Conservation (phyloP, 2,888 invertebrate species). For the Smittia sp. region DNA sequence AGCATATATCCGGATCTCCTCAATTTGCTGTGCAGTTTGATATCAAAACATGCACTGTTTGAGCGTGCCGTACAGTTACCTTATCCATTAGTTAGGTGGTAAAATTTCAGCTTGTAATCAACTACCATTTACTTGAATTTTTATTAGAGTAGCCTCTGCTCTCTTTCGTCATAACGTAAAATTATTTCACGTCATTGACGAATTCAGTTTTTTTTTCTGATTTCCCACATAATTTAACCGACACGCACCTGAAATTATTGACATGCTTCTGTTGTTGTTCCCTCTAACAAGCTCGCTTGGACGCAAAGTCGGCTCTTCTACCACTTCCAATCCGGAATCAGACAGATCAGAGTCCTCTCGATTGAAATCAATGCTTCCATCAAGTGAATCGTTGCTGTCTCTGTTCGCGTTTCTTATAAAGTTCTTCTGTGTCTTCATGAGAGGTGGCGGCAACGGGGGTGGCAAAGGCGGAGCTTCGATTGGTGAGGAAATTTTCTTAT, state of each 20-base stretch:
- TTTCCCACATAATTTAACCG: conserved; percentile 43
- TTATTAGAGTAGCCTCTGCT: too few species aligned
- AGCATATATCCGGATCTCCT: background rate
- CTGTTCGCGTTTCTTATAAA: conserved; percentile 38
- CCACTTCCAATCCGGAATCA: conserved; percentile 57
- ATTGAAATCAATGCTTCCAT: conserved; percentile 12
- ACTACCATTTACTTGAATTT: too few species aligned
- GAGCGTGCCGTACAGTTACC: too few species aligned
- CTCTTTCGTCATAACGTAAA: too few species aligned
- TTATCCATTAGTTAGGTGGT: too few species aligned
- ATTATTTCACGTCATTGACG: too few species aligned
- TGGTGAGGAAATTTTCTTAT: conserved; percentile 42
- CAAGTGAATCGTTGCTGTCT: conserved; percentile 43
- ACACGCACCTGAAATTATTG: conserved; percentile 56
- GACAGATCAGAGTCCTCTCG: conserved; percentile 46
- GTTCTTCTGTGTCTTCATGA: conserved; percentile 43
- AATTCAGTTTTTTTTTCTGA: background rate
- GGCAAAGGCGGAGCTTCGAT: conserved; percentile 65
- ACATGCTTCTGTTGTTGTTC: conserved; percentile 59
- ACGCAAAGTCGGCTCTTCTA: conserved; percentile 66
- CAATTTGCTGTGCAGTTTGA: conserved; percentile 28
- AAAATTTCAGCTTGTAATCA: too few species aligned
- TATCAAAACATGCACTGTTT: background rate
- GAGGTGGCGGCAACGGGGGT: conserved; percentile 61
- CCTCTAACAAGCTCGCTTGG: conserved; percentile 65